Percentiles rank a stretch among this genome's conserved stretches.
These are phyloP conservation scores for Dynastes maya DNA, from an alignment of 2,888 invertebrate genomes.

Conservation along the genomic window DNA sequence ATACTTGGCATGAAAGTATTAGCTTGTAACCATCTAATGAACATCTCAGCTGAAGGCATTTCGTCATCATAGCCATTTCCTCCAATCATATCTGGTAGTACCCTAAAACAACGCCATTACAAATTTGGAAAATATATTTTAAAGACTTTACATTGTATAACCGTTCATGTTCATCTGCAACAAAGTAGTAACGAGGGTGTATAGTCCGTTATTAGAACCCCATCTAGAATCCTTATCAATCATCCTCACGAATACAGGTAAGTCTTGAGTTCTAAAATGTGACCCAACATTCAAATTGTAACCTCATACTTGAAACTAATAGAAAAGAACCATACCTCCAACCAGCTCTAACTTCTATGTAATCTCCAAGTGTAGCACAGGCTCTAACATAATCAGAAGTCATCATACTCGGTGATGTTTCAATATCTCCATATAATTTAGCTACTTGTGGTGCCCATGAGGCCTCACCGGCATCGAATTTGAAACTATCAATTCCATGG, in stretches of 20 bases:
- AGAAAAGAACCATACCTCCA: constrained; percentile 70
- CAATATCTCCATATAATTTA: constrained; percentile 73
- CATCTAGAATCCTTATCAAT: constrained; percentile 84
- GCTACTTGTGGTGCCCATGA: constrained; percentile 79
- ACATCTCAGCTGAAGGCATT: constrained; percentile 76
- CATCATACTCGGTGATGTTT: constrained; percentile 74
- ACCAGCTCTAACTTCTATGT: constrained; percentile 83
- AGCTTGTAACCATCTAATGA: constrained; percentile 85
- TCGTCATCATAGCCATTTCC: constrained; percentile 77
- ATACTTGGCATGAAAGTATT: constrained; percentile 85
- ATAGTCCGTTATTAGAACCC: constrained; percentile 80
- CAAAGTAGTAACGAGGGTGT: constrained; percentile 82
- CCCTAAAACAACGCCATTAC: constrained; percentile 71
- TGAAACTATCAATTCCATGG: constrained; percentile 82
- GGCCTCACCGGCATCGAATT: constrained; percentile 88
- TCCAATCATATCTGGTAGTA: constrained; percentile 87
- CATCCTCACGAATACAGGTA: constrained; percentile 83
- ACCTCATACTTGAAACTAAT: background rate
- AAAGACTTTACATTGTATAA: constrained; percentile 63
- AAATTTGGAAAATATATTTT: constrained; percentile 66
- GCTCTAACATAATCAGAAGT: constrained; percentile 74
- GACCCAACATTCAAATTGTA: background rate
- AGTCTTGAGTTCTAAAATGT: constrained; percentile 76
- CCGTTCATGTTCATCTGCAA: constrained; percentile 75
- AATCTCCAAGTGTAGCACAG: constrained; percentile 75